Percentiles rank a stretch among this genome's conserved stretches.
phyloP scores from a whole-genome alignment of 2,113 vertebrate species.

The Vombatus ursinus region DNA sequence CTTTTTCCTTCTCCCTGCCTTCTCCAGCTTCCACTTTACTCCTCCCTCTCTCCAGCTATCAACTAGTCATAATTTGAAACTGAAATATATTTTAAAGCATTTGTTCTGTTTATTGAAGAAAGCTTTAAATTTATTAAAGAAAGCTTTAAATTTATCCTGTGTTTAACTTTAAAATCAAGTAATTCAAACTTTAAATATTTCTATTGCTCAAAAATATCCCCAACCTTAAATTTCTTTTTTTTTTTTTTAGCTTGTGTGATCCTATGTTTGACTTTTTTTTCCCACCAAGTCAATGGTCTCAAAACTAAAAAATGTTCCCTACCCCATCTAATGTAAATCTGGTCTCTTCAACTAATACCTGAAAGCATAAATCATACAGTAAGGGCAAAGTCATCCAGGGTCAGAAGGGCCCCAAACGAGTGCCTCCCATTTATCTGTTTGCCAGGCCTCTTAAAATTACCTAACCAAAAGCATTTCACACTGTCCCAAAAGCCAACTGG shows the following conservation, averaged over 20 bases:
- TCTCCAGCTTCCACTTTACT: neutral
- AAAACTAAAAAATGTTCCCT: neutral
- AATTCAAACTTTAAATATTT: neutral
- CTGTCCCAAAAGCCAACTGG: neutral
- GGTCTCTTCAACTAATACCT: neutral
- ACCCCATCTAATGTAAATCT: neutral
- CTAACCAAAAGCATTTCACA: neutral
- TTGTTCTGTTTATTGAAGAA: neutral
- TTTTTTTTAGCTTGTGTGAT: neutral
- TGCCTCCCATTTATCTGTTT: neutral
- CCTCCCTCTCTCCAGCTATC: neutral
- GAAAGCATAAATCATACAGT: neutral
- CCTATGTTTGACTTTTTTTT: neutral
- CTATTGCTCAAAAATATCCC: neutral
- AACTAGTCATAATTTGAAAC: neutral
- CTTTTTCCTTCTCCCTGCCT: neutral
- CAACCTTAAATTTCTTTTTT: neutral
- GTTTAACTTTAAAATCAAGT: neutral
- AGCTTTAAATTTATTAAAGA: neutral
- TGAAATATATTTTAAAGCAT: neutral
- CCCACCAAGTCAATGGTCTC: neutral
- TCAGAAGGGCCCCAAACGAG: neutral
- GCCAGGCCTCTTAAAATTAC: neutral
- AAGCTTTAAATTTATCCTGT: neutral
- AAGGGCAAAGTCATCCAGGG: neutral